Evolutionary conservation across 2,113 vertebrate genomes (phyloP).

Genomic region (Lasiurus borealis): DNA sequence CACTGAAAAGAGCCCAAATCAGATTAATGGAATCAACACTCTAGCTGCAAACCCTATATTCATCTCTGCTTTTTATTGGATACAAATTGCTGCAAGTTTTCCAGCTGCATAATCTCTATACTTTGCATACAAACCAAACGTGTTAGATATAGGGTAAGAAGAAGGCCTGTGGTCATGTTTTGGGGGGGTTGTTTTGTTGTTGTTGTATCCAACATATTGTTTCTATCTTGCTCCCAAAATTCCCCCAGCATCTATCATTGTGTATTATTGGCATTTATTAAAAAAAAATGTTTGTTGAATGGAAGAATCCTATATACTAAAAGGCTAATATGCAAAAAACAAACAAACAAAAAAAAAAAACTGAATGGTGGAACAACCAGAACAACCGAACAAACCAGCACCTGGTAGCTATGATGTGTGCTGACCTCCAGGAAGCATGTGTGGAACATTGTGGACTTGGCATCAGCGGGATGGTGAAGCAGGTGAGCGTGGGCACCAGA

Average conservation of each 20-base stretch:
- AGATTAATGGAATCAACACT: conserved; percentile 62
- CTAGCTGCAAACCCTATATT: background rate
- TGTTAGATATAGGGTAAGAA: background rate
- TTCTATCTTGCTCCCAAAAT: background rate
- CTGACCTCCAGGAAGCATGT: too few relatives aligned
- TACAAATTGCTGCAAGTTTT: background rate
- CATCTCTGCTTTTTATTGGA: background rate
- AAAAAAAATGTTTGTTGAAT: conserved; percentile 1
- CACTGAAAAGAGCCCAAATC: conserved; percentile 36
- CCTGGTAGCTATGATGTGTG: accelerated
- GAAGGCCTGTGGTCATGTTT: background rate
- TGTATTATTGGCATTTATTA: background rate
- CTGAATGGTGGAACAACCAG: too few relatives aligned
- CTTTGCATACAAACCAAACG: background rate
- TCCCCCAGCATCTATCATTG: background rate
- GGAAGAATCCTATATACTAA: background rate
- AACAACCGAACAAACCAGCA: too few relatives aligned
- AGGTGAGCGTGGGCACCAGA: too few relatives aligned
- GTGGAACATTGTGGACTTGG: too few relatives aligned
- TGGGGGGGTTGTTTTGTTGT: background rate
- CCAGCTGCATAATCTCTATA: background rate
- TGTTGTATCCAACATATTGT: background rate
- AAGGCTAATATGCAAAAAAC: too few relatives aligned
- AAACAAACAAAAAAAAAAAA: too few relatives aligned
- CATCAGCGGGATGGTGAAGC: too few relatives aligned